These are phyloP conservation scores for Choristoneura fumiferana DNA, from an alignment of 1,140 invertebrate genomes.

Conservation along the genomic window DNA sequence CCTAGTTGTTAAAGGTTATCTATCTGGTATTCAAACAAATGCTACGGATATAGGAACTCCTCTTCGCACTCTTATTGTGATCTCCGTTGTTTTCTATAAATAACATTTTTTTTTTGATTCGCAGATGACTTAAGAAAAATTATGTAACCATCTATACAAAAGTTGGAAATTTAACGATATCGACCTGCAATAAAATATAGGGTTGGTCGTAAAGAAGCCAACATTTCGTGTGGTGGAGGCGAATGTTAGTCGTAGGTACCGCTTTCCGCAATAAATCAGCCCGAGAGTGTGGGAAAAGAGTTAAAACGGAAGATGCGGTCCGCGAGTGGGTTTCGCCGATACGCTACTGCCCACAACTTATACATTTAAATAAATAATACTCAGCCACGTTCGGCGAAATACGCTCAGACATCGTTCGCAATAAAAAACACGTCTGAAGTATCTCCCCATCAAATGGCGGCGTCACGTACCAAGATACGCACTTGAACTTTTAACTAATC, in stretches of 20 bases:
- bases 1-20: no score
- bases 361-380: constrained; percentile 19
- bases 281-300: constrained; percentile 44
- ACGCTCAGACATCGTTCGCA: background rate
- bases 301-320: constrained; percentile 40
- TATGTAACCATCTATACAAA: constrained; percentile 23
- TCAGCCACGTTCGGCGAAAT: background rate
- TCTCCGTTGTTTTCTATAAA: no score
- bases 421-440: constrained; percentile 1
- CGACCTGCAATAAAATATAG: constrained; percentile 43
- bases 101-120: background rate
- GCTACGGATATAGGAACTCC: no score
- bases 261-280: constrained; percentile 53
- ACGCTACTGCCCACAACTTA: constrained; percentile 21
- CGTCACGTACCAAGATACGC: constrained; percentile 13
- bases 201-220: constrained; percentile 45
- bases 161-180: constrained; percentile 36
- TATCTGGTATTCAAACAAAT: no score
- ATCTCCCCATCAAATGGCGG: background rate
- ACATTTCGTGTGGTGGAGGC: constrained; percentile 40
- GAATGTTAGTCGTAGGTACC: constrained; percentile 38
- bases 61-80: no score
- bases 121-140: background rate
- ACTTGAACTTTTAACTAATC: constrained; percentile 43
- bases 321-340: constrained; percentile 39